A percentile compares a stretch with the other conserved stretches of the same genome.
These are phyloP conservation scores for Esox masquinongy DNA, from an alignment of 2,797 vertebrate genomes.

Conservation along the genomic window DNA sequence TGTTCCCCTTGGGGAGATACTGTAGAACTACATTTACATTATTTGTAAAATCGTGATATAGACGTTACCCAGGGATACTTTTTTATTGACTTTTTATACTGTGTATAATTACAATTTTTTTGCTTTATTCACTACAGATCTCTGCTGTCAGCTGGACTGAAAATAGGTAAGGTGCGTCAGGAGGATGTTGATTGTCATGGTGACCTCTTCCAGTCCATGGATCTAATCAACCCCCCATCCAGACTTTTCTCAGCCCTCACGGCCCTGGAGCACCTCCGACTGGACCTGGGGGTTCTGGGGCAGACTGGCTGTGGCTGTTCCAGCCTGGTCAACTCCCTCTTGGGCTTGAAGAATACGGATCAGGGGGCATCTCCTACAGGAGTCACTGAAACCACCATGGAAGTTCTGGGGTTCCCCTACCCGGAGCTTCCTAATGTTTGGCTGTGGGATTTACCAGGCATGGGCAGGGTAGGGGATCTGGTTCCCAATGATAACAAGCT, in stretches of 20 bases:
- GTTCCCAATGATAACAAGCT: background rate
- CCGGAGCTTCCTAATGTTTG: conserved; percentile 24
- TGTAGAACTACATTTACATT: background rate
- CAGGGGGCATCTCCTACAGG: conserved; percentile 28
- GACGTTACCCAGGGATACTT: background rate
- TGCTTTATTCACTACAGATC: background rate
- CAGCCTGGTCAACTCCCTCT: conserved; percentile 46
- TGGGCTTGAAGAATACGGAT: conserved; percentile 29
- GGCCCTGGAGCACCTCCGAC: background rate
- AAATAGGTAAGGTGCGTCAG: background rate
- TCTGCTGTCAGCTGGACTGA: background rate
- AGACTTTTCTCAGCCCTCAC: background rate
- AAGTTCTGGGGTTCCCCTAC: conserved; percentile 27
- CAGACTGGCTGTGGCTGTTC: conserved; percentile 50
- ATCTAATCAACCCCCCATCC: background rate
- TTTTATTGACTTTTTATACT: background rate
- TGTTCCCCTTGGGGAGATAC: background rate
- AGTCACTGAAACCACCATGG: conserved; percentile 38
- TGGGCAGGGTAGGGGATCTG: conserved; percentile 23
- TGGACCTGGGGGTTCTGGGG: conserved; percentile 50
- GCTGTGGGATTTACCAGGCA: conserved; percentile 54
- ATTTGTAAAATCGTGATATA: background rate
- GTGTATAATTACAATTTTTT: background rate
- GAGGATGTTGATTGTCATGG: background rate
- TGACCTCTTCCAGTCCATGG: background rate